Percentiles rank a stretch among this genome's conserved stretches.
Conservation (phyloP, 1,140 invertebrate genomes). For the Drosophila pseudoobscura region DNA sequence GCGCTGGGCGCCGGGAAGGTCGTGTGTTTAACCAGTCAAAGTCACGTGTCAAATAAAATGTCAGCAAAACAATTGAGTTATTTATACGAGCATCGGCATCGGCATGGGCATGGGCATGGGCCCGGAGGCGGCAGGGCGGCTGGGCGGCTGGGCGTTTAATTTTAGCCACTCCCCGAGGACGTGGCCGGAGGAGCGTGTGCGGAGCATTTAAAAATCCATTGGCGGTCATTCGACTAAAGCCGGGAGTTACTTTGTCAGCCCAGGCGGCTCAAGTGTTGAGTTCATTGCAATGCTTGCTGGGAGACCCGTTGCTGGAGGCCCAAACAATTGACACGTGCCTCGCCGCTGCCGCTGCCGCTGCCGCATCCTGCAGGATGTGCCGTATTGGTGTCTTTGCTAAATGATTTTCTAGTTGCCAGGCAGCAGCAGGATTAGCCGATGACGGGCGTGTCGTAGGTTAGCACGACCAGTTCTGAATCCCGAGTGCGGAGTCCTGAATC, state of each 20-base stretch:
- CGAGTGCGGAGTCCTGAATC: conserved; percentile 8
- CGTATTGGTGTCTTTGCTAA: conserved; percentile 43
- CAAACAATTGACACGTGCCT: conserved; percentile 68
- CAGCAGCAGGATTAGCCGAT: conserved; percentile 77
- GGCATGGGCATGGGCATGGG: conserved; percentile 17
- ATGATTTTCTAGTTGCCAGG: conserved; percentile 58
- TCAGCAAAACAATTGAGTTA: conserved; percentile 82
- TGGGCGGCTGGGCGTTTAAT: conserved; percentile 57
- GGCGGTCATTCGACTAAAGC: conserved; percentile 73
- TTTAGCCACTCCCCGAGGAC: conserved; percentile 43
- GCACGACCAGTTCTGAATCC: conserved; percentile 31
- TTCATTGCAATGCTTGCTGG: conserved; percentile 74
- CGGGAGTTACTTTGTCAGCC: conserved; percentile 75
- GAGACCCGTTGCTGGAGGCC: conserved; percentile 22
- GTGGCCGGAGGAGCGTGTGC: conserved; percentile 45
- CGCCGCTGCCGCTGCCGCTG: background rate
- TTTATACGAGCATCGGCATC: conserved; percentile 66
- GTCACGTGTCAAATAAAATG: conserved; percentile 82
- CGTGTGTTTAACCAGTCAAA: conserved; percentile 78
- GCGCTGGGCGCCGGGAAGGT: conserved; percentile 8
- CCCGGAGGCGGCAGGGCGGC: conserved; percentile 40
- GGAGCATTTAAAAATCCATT: conserved; percentile 81
- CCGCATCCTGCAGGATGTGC: conserved; percentile 33
- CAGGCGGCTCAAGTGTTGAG: conserved; percentile 67
- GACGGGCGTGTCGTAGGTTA: conserved; percentile 74